A percentile compares a stretch with the other conserved stretches of the same genome.
Conservation (phyloP, 1,140 invertebrate species). For the Nomia melanderi region DNA sequence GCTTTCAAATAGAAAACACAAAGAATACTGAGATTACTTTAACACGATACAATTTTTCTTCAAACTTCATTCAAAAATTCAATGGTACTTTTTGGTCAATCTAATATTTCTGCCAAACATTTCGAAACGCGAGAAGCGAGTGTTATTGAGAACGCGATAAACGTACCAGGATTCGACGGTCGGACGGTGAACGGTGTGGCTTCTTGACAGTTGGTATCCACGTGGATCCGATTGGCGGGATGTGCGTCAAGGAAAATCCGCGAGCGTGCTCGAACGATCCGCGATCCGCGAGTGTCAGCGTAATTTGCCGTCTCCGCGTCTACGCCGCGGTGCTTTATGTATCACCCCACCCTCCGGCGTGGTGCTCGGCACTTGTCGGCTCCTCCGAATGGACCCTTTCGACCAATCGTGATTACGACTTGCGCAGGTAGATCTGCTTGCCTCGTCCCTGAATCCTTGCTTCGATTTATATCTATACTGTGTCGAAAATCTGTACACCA, state of each 20-base stretch:
- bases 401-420: conserved; percentile 39
- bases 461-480: conserved; percentile 20
- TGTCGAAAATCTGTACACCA: conserved; percentile 37
- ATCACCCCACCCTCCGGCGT: conserved; percentile 41
- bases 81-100: no score
- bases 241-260: not conserved
- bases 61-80: no score
- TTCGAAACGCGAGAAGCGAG: not conserved
- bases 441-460: conserved; percentile 14
- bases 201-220: conserved; percentile 47
- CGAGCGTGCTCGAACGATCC: conserved; percentile 11
- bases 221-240: conserved; percentile 37
- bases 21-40: no score
- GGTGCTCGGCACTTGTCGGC: conserved; percentile 4
- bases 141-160: not conserved
- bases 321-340: conserved; percentile 44
- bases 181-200: not conserved
- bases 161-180: conserved; percentile 28
- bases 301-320: conserved; percentile 23
- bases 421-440: conserved; percentile 42
- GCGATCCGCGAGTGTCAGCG: conserved; percentile 19
- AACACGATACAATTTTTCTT: no score
- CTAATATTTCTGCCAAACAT: no score
- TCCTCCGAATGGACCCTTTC: conserved; percentile 17
- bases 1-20: no score